Evolutionary conservation across 2,113 vertebrate species (phyloP).

Genomic region (Channa maculata): DNA sequence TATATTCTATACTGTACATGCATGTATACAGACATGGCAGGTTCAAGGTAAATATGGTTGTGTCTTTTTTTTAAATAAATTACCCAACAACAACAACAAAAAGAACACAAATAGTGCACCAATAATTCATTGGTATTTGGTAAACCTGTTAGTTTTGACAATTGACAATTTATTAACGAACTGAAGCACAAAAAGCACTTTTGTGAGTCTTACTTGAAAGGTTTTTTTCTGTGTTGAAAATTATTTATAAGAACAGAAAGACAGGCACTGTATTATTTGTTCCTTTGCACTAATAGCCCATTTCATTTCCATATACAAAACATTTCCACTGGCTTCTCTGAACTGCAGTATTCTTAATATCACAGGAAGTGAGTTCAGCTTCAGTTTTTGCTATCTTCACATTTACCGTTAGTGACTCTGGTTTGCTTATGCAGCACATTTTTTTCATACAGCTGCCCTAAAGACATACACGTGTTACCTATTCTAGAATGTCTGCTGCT

Average conservation of each 20-base stretch:
- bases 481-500: too few relatives aligned
- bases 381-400: background rate
- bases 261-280: background rate
- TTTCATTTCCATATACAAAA: slow-evolving; percentile 31
- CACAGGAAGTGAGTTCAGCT: slow-evolving; percentile 45
- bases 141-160: too few relatives aligned
- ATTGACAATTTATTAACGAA: background rate
- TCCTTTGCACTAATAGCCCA: background rate
- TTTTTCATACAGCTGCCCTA: background rate
- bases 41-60: too few relatives aligned
- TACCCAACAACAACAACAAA: too few relatives aligned
- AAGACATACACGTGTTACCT: background rate
- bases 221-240: background rate
- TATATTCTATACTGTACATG: too few relatives aligned
- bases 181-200: background rate
- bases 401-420: background rate
- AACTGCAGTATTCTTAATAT: slow-evolving; percentile 17
- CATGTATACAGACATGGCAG: too few relatives aligned
- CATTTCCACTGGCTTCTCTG: slow-evolving; percentile 29
- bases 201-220: background rate
- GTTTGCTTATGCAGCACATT: background rate
- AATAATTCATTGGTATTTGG: too few relatives aligned
- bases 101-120: too few relatives aligned
- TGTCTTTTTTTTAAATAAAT: too few relatives aligned
- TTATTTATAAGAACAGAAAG: slow-evolving; percentile 25